Percentiles rank a stretch among this genome's conserved stretches.
Evolutionary conservation across 2,113 vertebrate genomes (phyloP).

Genomic region (Phasianus colchicus): DNA sequence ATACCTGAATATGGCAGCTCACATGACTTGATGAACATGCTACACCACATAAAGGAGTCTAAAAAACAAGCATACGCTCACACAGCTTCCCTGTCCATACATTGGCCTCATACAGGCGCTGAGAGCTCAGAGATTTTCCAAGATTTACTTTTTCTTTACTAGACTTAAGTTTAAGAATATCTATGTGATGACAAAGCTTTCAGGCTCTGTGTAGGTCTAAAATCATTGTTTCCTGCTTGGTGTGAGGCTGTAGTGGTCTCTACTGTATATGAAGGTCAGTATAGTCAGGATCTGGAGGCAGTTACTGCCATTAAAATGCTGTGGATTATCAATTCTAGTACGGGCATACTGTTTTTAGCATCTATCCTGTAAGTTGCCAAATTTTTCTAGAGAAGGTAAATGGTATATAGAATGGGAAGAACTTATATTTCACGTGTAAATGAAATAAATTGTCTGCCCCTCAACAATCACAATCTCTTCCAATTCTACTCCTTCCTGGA

Average conservation of each 20-base stretch:
- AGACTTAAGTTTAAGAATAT: background rate
- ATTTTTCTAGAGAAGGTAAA: background rate
- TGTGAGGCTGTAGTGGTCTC: background rate
- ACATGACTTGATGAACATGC: rapidly evolving
- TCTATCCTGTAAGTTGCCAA: background rate
- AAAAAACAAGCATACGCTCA: background rate
- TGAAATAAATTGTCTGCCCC: background rate
- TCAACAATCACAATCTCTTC: background rate
- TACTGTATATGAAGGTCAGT: background rate
- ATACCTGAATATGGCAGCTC: background rate
- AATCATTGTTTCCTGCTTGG: background rate
- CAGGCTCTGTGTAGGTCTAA: background rate
- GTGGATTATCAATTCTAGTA: background rate
- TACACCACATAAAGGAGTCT: background rate
- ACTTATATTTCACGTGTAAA: background rate
- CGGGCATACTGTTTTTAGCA: background rate
- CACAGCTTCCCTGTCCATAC: background rate
- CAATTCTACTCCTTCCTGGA: background rate
- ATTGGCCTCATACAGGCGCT: background rate
- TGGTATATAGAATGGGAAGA: background rate
- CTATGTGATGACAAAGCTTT: background rate
- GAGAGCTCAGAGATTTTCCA: background rate
- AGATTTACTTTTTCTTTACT: background rate
- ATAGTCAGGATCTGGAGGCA: background rate
- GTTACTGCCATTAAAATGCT: too few species aligned